A percentile compares a stretch with the other conserved stretches of the same genome.
These are phyloP conservation scores for Noctua janthina DNA, from an alignment of 2,888 invertebrate genomes.

Conservation along the genomic window DNA sequence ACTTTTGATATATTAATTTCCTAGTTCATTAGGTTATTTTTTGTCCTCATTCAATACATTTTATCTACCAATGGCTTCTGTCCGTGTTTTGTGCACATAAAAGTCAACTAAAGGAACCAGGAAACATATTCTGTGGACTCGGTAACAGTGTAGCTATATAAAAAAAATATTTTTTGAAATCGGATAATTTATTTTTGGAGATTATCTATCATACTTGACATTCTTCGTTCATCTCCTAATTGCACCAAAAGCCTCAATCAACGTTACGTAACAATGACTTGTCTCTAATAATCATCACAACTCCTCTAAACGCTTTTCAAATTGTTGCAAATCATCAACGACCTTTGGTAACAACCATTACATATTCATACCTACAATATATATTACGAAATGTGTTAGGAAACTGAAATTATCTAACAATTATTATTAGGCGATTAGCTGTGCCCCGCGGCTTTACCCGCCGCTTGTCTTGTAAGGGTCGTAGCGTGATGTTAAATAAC, in stretches of 20 bases:
- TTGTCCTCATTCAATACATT: constrained; percentile 7
- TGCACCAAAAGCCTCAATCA: constrained; percentile 14
- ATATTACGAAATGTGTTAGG: constrained; percentile 56
- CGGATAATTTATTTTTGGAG: no score
- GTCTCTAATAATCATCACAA: constrained; percentile 24
- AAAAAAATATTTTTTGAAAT: not conserved
- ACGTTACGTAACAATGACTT: constrained; percentile 46
- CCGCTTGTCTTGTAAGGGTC: not conserved
- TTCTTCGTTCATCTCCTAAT: constrained; percentile 20
- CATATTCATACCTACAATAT: constrained; percentile 48
- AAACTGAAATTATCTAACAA: constrained; percentile 56
- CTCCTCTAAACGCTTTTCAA: constrained; percentile 47
- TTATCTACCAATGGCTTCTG: not conserved
- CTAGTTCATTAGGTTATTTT: constrained; percentile 4
- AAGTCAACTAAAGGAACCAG: not conserved
- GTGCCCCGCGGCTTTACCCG: not conserved
- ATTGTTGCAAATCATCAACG: constrained; percentile 69
- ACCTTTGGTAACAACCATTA: constrained; percentile 63
- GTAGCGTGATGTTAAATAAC: no score
- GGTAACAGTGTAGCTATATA: not conserved
- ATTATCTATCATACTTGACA: not conserved
- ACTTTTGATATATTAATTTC: constrained; percentile 12
- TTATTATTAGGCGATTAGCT: constrained; percentile 18
- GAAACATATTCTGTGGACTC: not conserved
- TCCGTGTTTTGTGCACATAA: not conserved